Percentiles rank a stretch among this genome's conserved stretches.
Evolutionary conservation across 2,113 vertebrate species (phyloP).

Genomic region (Oryctolagus cuniculus): DNA sequence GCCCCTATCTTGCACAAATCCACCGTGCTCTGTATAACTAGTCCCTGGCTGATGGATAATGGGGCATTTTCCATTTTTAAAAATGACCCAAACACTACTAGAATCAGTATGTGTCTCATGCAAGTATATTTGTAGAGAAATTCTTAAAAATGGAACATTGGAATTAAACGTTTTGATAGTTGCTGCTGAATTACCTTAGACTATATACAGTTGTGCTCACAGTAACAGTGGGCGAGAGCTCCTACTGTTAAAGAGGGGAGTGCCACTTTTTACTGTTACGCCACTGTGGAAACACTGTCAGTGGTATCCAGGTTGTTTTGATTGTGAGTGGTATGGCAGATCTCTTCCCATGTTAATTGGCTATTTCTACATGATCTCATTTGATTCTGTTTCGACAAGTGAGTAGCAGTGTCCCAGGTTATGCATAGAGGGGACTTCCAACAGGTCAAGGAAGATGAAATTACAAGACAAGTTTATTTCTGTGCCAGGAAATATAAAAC

Average conservation of each 20-base stretch:
- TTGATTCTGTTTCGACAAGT: not conserved
- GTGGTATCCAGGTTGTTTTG: not conserved
- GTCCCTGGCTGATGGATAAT: not conserved
- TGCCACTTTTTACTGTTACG: not conserved
- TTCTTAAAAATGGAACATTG: not conserved
- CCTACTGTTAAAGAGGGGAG: not conserved
- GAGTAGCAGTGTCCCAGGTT: too few relatives aligned
- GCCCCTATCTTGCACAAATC: not conserved
- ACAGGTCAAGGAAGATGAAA: too few relatives aligned
- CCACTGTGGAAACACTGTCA: not conserved
- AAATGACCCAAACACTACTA: not conserved
- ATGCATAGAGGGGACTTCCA: too few relatives aligned
- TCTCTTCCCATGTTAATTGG: not conserved
- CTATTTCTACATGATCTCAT: not conserved
- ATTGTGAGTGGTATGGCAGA: not conserved
- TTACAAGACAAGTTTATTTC: too few relatives aligned
- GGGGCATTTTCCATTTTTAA: not conserved
- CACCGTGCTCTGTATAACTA: not conserved
- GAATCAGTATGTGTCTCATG: not conserved
- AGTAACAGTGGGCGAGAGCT: not conserved
- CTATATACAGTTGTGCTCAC: not conserved
- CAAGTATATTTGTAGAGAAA: not conserved
- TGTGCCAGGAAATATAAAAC: too few relatives aligned
- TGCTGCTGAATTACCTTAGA: not conserved
- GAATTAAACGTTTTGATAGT: slow-evolving; percentile 6